phyloP scores from a whole-genome alignment of 2,888 invertebrate genomes.

The Galerucella calmariensis region DNA sequence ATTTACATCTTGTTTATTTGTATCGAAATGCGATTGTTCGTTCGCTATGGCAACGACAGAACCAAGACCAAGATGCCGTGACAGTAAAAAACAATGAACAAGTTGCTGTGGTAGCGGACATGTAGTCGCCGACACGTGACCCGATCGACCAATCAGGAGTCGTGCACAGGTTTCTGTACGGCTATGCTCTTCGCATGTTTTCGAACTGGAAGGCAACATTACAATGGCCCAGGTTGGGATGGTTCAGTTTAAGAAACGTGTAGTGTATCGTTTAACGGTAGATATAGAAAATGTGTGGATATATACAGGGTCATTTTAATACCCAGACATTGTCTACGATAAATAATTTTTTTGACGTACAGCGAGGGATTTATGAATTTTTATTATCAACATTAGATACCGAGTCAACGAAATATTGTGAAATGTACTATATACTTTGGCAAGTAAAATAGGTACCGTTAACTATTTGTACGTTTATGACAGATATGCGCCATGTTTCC shows the following conservation, averaged over 20 bases:
- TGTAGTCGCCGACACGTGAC: constrained; percentile 52
- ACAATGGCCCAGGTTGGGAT: constrained; percentile 29
- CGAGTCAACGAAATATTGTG: too few relatives aligned
- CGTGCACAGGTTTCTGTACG: constrained; percentile 36
- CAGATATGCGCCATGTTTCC: too few relatives aligned
- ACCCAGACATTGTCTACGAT: neutral
- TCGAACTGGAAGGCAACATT: constrained; percentile 31
- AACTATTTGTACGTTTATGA: too few relatives aligned
- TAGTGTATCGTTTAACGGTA: constrained; percentile 34
- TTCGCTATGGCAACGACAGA: constrained; percentile 51
- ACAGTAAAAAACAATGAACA: constrained; percentile 53
- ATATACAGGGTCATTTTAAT: constrained; percentile 19
- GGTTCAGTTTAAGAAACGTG: constrained; percentile 23
- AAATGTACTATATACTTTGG: too few relatives aligned
- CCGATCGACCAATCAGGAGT: constrained; percentile 47
- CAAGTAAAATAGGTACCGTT: too few relatives aligned
- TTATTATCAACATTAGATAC: too few relatives aligned
- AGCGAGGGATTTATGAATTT: too few relatives aligned
- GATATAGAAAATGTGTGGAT: constrained; percentile 32
- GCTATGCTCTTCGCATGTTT: constrained; percentile 38
- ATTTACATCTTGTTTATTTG: constrained; percentile 39
- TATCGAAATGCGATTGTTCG: constrained; percentile 42
- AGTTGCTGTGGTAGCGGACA: constrained; percentile 49
- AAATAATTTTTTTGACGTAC: too few relatives aligned
- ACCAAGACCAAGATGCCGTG: constrained; percentile 41